Percentiles rank a stretch among this genome's conserved stretches.
Conservation (phyloP, 2,888 invertebrate genomes). For the Ryuthela nishihirai region DNA sequence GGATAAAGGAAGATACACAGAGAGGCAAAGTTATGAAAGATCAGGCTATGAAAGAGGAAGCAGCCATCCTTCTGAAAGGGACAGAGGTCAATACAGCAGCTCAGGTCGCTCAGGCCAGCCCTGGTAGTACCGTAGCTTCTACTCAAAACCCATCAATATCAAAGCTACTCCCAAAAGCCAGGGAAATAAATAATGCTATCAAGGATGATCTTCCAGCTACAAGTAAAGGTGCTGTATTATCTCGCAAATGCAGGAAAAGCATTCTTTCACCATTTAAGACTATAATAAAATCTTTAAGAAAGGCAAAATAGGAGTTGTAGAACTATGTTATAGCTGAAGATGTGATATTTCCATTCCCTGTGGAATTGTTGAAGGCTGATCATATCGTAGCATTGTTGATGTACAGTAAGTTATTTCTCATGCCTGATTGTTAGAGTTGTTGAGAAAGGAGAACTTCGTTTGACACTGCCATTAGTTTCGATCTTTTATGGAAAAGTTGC, state of each 20-base stretch:
- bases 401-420: too few species aligned
- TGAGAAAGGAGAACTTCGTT: too few species aligned
- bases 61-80: slow-evolving; percentile 8
- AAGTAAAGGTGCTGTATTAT: slow-evolving; percentile 19
- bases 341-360: too few species aligned
- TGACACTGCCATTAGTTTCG: neutral
- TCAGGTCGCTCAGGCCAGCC: slow-evolving; percentile 27
- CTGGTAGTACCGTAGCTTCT: slow-evolving; percentile 16
- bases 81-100: slow-evolving; percentile 25
- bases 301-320: too few species aligned
- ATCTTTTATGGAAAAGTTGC: neutral
- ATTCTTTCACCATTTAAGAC: too few species aligned
- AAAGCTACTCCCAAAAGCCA: slow-evolving; percentile 9
- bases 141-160: neutral
- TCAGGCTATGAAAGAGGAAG: slow-evolving; percentile 18
- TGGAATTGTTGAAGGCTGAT: too few species aligned
- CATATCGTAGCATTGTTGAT: too few species aligned
- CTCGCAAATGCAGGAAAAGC: too few species aligned
- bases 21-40: slow-evolving; percentile 13
- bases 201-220: slow-evolving; percentile 28
- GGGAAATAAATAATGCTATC: slow-evolving; percentile 21
- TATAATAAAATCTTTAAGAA: too few species aligned
- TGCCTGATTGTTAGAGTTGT: too few species aligned
- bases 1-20: slow-evolving; percentile 28
- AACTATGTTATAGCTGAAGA: too few species aligned